Evolutionary conservation across 2,113 vertebrate species (phyloP).

Genomic region (Neodontobutis hainanensis): DNA sequence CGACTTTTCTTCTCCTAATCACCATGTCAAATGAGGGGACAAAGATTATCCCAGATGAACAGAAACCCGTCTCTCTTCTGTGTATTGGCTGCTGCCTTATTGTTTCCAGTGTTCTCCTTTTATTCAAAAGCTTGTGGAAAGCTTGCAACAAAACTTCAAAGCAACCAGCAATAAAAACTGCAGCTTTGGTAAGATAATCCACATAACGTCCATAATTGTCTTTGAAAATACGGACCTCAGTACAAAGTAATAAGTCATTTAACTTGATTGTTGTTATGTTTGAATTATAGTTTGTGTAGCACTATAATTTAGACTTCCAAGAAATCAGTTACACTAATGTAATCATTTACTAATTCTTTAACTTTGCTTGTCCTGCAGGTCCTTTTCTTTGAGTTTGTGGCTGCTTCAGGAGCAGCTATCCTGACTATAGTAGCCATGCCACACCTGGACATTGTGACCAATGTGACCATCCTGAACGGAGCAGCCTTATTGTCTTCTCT

Average conservation of each 20-base stretch:
- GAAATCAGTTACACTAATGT: background rate
- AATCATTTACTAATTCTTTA: background rate
- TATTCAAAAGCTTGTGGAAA: conserved; percentile 73
- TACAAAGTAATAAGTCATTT: too few species aligned
- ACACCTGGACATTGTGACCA: conserved; percentile 75
- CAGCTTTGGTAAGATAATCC: conserved; percentile 46
- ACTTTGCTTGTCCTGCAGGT: conserved; percentile 47
- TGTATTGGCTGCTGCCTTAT: conserved; percentile 59
- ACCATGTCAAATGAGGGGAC: conserved; percentile 54
- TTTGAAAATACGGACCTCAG: too few species aligned
- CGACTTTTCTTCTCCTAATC: conserved; percentile 66
- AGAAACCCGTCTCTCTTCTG: conserved; percentile 57
- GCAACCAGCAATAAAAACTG: conserved; percentile 26
- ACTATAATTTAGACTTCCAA: background rate
- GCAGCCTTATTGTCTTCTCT: conserved; percentile 61
- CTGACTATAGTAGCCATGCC: conserved; percentile 75
- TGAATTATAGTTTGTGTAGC: background rate
- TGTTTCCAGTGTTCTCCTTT: conserved; percentile 51
- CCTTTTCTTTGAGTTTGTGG: conserved; percentile 61
- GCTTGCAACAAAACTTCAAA: conserved; percentile 62
- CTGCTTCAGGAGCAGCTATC: conserved; percentile 52
- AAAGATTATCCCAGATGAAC: conserved; percentile 11
- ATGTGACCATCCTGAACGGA: conserved; percentile 69
- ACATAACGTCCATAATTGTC: too few species aligned
- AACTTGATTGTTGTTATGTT: too few species aligned